A percentile compares a stretch with the other conserved stretches of the same genome.
phyloP scores from a whole-genome alignment of 2,113 vertebrate species.

The Shinisaurus crocodilurus region DNA sequence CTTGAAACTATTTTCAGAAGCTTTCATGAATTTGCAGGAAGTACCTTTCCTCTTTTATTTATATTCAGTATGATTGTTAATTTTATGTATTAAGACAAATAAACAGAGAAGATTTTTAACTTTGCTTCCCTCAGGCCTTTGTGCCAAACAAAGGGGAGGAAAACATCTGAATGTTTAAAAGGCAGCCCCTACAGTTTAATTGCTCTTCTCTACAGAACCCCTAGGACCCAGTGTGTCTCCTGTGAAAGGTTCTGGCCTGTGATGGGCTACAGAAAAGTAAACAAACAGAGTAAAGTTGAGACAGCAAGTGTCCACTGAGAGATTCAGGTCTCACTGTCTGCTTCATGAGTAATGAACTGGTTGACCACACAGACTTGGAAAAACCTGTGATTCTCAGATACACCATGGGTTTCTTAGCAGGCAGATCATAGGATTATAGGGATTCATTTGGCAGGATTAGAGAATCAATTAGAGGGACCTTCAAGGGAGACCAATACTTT shows the following conservation, averaged over 20 bases:
- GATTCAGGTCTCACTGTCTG: slow-evolving; percentile 66
- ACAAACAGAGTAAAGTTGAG: slow-evolving; percentile 75
- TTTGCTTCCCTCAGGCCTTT: slow-evolving; percentile 19
- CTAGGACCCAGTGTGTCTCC: slow-evolving; percentile 46
- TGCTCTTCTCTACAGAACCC: slow-evolving; percentile 71
- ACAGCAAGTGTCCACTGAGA: slow-evolving; percentile 67
- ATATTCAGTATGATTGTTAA: slow-evolving; percentile 57
- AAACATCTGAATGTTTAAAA: slow-evolving; percentile 41
- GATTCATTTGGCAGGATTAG: slow-evolving; percentile 38
- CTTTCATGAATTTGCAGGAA: slow-evolving; percentile 70
- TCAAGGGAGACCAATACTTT: slow-evolving; percentile 51
- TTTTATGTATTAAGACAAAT: slow-evolving; percentile 56
- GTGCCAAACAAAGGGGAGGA: slow-evolving; percentile 30
- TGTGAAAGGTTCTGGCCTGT: slow-evolving; percentile 45
- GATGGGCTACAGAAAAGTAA: slow-evolving; percentile 69
- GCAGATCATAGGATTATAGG: slow-evolving; percentile 46
- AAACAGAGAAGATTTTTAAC: slow-evolving; percentile 20
- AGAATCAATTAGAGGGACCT: slow-evolving; percentile 44
- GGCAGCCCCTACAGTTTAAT: slow-evolving; percentile 42
- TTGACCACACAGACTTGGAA: slow-evolving; percentile 71
- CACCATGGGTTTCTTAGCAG: slow-evolving; percentile 54
- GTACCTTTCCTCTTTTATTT: slow-evolving; percentile 70
- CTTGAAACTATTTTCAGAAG: slow-evolving; percentile 72
- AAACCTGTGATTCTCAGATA: slow-evolving; percentile 40
- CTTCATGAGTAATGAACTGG: slow-evolving; percentile 76